Percentiles rank a stretch among this genome's conserved stretches.
These are phyloP conservation scores for Arion vulgaris DNA, from an alignment of 1,140 invertebrate species.

Conservation along the genomic window DNA sequence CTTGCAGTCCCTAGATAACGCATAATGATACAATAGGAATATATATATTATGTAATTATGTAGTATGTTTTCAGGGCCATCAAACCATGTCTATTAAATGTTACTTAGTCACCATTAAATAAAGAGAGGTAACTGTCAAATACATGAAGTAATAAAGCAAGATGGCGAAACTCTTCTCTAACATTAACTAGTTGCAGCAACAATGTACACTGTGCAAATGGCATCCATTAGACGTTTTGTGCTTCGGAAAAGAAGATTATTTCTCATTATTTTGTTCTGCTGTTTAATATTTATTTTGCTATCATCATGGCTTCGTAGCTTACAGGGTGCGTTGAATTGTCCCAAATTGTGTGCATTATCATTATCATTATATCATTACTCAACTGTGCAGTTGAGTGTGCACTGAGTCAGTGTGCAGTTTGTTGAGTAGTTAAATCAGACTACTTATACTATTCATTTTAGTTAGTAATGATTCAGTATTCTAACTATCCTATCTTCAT, in stretches of 20 bases:
- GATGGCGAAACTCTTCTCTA: no score
- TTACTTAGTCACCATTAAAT: no score
- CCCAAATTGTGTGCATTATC: background rate
- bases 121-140: constrained; percentile 9
- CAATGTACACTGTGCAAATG: constrained; percentile 18
- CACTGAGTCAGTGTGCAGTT: background rate
- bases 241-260: background rate
- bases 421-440: background rate
- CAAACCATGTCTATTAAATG: no score
- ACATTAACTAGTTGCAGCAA: no score
- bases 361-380: background rate
- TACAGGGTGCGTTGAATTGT: background rate
- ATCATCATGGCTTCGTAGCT: background rate
- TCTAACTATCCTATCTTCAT: background rate
- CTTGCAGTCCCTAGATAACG: no score
- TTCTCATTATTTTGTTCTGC: background rate
- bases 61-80: no score
- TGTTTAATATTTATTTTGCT: background rate
- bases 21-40: no score
- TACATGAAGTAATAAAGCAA: no score
- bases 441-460: background rate
- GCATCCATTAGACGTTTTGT: constrained; percentile 2
- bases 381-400: background rate
- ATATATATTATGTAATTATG: no score
- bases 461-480: background rate